Percentiles rank a stretch among this genome's conserved stretches.
These are phyloP conservation scores for Tenthredo scrophulariae DNA, from an alignment of 2,888 invertebrate species.

Conservation along the genomic window DNA sequence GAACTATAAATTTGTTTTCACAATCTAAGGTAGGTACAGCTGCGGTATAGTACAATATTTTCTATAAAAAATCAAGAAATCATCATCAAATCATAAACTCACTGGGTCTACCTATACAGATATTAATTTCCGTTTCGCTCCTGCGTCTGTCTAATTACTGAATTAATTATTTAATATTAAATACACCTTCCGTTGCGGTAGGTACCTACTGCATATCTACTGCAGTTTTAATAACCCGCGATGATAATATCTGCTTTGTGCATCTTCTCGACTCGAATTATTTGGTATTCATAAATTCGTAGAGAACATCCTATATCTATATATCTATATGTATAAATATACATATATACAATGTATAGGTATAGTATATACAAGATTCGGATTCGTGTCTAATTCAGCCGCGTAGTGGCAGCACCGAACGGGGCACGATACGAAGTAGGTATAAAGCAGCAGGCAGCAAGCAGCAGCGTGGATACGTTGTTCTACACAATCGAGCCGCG, in stretches of 20 bases:
- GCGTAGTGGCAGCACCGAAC: conserved; percentile 60
- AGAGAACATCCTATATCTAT: neutral
- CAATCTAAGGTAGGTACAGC: too few species aligned
- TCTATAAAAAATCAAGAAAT: too few species aligned
- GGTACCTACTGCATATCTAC: neutral
- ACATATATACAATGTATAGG: neutral
- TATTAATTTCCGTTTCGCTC: neutral
- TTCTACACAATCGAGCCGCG: conserved; percentile 8
- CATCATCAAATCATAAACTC: too few species aligned
- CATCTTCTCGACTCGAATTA: neutral
- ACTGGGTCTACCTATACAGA: neutral
- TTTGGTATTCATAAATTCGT: neutral
- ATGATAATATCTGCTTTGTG: neutral
- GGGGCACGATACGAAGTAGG: conserved; percentile 39
- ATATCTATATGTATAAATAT: neutral
- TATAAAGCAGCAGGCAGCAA: neutral
- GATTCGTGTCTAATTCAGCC: conserved; percentile 33
- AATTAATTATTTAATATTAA: neutral
- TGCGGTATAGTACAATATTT: too few species aligned
- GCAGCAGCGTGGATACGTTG: neutral
- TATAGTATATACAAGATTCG: neutral
- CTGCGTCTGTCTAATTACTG: neutral
- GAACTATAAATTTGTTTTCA: too few species aligned
- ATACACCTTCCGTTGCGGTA: neutral
- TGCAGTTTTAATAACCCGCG: neutral